Percentiles rank a stretch among this genome's conserved stretches.
Evolutionary conservation across 2,113 vertebrate genomes (phyloP).

Genomic region (Cyprichromis sp.): DNA sequence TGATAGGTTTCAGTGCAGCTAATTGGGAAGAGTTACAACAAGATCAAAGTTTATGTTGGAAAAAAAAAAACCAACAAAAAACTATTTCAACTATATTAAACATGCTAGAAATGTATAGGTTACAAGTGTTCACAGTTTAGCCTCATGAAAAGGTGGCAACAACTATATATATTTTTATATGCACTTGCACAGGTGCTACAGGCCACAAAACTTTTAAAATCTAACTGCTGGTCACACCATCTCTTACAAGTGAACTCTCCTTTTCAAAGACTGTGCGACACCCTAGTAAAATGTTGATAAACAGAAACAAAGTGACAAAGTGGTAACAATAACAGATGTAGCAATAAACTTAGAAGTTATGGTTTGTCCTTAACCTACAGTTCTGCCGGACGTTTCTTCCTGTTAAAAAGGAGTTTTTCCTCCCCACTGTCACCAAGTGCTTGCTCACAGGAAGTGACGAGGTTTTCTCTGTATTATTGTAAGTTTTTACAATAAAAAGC

Average conservation of each 20-base stretch:
- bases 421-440: neutral
- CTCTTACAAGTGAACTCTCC: accelerated
- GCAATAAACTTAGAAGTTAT: neutral
- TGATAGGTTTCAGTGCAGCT: neutral
- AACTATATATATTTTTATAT: neutral
- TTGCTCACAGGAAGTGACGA: neutral
- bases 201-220: neutral
- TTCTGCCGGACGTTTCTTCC: neutral
- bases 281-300: neutral
- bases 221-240: neutral
- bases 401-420: neutral
- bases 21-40: accelerated
- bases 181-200: neutral
- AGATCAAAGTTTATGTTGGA: neutral
- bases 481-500: neutral
- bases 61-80: accelerated
- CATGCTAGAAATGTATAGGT: neutral
- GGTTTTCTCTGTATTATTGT: neutral
- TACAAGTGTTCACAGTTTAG: neutral
- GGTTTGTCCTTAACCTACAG: neutral
- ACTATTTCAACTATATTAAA: neutral
- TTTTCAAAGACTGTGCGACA: neutral
- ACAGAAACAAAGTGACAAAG: neutral
- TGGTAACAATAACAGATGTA: neutral
- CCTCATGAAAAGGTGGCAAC: neutral